A percentile compares a stretch with the other conserved stretches of the same genome.
These are phyloP conservation scores for Protonemura montana DNA, from an alignment of 2,888 invertebrate genomes.

Conservation along the genomic window DNA sequence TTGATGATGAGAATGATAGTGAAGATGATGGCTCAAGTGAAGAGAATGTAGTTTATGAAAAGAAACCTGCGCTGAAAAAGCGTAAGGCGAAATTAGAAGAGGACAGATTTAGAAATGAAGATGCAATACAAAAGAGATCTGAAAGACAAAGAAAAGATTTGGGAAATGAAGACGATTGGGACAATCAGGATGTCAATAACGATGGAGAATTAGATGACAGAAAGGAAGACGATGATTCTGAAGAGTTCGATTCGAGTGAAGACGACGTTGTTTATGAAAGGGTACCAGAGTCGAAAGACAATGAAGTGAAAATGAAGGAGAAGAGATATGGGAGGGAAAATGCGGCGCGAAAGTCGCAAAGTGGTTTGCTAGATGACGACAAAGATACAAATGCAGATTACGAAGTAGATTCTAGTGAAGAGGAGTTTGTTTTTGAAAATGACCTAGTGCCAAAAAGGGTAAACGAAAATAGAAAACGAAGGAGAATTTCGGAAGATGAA, in stretches of 20 bases:
- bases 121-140: not conserved
- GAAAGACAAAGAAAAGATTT: not conserved
- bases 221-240: conserved; percentile 14
- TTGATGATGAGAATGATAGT: too few species aligned
- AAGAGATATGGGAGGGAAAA: not conserved
- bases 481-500: too few species aligned
- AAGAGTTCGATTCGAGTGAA: not conserved
- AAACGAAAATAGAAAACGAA: too few species aligned
- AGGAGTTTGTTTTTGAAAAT: not conserved
- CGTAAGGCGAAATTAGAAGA: too few species aligned
- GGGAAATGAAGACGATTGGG: not conserved
- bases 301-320: not conserved
- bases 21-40: too few species aligned
- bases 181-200: too few species aligned
- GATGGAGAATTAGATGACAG: not conserved
- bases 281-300: not conserved
- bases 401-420: conserved; percentile 32
- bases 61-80: too few species aligned
- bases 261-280: not conserved
- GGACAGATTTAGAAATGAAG: not conserved
- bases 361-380: not conserved
- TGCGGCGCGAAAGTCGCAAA: too few species aligned
- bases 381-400: not conserved
- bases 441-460: not conserved
- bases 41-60: too few species aligned